Conservation (phyloP, 2,888 invertebrate species). For the Esperia sulphurella region DNA sequence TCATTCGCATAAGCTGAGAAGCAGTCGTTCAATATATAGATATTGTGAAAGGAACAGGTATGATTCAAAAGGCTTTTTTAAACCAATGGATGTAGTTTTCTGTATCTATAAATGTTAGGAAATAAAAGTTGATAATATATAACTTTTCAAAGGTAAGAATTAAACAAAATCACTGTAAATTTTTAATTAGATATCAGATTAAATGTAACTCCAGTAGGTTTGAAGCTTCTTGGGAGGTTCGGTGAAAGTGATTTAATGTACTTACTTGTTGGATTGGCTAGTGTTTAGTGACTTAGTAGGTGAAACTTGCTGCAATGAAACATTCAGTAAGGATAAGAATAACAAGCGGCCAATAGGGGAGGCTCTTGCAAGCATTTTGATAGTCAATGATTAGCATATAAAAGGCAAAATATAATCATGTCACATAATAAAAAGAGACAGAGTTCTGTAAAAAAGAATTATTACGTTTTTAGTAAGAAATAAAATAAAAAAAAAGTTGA, state of each 20-base stretch:
- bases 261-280: constrained; percentile 71
- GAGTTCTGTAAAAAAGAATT: constrained; percentile 32
- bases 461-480: constrained; percentile 11
- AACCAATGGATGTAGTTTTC: background rate
- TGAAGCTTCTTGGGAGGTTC: constrained; percentile 8
- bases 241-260: constrained; percentile 35
- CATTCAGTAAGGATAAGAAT: constrained; percentile 63
- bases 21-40: constrained; percentile 5
- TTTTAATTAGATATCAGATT: background rate
- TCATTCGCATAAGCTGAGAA: constrained; percentile 34
- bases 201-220: constrained; percentile 4
- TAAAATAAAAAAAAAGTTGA: background rate
- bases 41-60: constrained; percentile 19
- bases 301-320: constrained; percentile 77
- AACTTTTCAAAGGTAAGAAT: background rate
- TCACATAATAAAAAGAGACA: constrained; percentile 14
- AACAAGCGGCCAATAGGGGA: constrained; percentile 53
- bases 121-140: too few relatives aligned
- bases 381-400: constrained; percentile 21
- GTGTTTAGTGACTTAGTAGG: constrained; percentile 77
- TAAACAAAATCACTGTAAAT: too few relatives aligned
- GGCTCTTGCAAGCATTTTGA: constrained; percentile 44
- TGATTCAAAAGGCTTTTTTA: constrained; percentile 9
- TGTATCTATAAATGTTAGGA: background rate
- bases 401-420: constrained; percentile 18